Percentiles rank a stretch among this genome's conserved stretches.
Conservation (phyloP, 2,888 invertebrate species). For the Volucella zonaria region DNA sequence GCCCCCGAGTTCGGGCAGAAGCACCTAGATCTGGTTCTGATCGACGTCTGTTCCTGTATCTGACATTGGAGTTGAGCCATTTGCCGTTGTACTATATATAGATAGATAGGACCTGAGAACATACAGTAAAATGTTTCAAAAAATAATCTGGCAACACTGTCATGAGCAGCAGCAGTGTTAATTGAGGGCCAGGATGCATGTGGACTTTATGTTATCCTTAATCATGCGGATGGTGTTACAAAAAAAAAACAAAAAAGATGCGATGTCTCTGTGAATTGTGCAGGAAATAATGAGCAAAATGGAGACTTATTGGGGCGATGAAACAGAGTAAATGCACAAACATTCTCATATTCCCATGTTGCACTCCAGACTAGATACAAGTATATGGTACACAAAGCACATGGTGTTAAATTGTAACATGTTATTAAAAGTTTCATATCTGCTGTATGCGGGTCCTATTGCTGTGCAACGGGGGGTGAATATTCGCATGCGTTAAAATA, state of each 20-base stretch:
- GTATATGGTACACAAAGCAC: slow-evolving; percentile 27
- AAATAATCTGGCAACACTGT: too few species aligned
- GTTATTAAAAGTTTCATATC: slow-evolving; percentile 60
- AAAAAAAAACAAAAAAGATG: not conserved
- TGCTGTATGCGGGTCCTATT: not conserved
- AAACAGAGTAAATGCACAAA: not conserved
- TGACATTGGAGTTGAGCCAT: too few species aligned
- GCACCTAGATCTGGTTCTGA: too few species aligned
- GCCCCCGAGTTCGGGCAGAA: too few species aligned
- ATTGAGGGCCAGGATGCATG: not conserved
- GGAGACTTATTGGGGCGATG: slow-evolving; percentile 36
- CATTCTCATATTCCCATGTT: not conserved
- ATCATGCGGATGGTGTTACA: not conserved
- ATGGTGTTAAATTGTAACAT: slow-evolving; percentile 60
- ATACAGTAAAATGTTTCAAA: too few species aligned
- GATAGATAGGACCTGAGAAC: too few species aligned
- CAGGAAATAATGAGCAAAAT: slow-evolving; percentile 60
- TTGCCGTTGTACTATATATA: too few species aligned
- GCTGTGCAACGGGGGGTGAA: not conserved
- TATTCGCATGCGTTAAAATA: not conserved
- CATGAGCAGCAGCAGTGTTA: too few species aligned
- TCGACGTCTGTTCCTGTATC: too few species aligned
- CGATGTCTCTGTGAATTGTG: slow-evolving; percentile 8
- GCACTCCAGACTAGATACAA: not conserved
- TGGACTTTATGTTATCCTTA: slow-evolving; percentile 13